phyloP scores from a whole-genome alignment of 2,888 invertebrate genomes.

The Lithophane ornitopus region DNA sequence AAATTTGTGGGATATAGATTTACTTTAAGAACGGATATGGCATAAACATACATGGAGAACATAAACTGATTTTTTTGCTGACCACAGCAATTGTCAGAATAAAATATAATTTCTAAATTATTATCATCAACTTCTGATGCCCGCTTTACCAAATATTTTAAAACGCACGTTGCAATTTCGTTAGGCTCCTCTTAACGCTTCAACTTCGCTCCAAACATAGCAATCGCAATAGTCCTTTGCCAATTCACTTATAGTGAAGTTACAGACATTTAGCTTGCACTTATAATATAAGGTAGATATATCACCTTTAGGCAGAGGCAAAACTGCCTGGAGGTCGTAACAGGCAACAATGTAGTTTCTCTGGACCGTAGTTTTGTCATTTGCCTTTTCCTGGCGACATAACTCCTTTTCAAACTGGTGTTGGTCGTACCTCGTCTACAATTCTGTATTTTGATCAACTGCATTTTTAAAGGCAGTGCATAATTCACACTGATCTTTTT shows the following conservation, averaged over 20 bases:
- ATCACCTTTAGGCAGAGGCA: constrained; percentile 56
- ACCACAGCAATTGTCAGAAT: constrained; percentile 48
- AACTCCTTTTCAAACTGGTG: constrained; percentile 50
- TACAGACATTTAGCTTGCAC: constrained; percentile 53
- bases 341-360: constrained; percentile 47
- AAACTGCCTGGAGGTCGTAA: constrained; percentile 54
- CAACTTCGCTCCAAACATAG: constrained; percentile 56
- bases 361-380: constrained; percentile 39
- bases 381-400: constrained; percentile 42
- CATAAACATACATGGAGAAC: constrained; percentile 45
- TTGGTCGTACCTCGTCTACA: constrained; percentile 37
- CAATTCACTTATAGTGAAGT: constrained; percentile 58
- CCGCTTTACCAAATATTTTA: constrained; percentile 41
- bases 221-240: constrained; percentile 50
- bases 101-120: constrained; percentile 44
- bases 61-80: constrained; percentile 54
- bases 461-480: constrained; percentile 42
- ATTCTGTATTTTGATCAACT: constrained; percentile 31
- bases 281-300: constrained; percentile 54
- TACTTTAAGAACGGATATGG: constrained; percentile 29
- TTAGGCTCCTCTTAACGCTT: constrained; percentile 54
- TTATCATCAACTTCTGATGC: constrained; percentile 38
- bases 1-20: constrained; percentile 31
- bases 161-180: constrained; percentile 58
- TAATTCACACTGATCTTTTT: constrained; percentile 42